These are phyloP conservation scores for Pantherophis guttatus DNA, from an alignment of 2,113 vertebrate genomes.

Conservation along the genomic window DNA sequence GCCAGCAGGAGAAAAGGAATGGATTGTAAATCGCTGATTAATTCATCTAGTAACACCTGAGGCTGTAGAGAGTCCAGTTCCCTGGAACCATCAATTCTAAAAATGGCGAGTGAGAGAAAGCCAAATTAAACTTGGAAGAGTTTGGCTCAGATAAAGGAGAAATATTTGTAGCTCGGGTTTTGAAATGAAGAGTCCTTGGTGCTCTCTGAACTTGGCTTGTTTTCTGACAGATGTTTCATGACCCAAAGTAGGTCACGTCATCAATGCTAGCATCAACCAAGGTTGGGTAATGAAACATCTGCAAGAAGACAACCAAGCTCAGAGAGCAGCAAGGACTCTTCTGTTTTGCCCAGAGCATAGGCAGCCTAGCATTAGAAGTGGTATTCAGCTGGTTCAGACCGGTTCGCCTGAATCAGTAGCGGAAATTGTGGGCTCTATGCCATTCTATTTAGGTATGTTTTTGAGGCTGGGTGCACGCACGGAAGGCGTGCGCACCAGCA, in stretches of 20 bases:
- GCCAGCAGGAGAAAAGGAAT: neutral
- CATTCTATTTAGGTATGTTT: no score
- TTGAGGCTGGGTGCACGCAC: no score
- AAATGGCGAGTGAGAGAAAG: neutral
- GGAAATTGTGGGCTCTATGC: no score
- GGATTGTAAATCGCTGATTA: slow-evolving; percentile 6
- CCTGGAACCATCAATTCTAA: neutral
- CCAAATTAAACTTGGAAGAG: neutral
- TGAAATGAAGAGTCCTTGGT: neutral
- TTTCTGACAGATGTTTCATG: neutral
- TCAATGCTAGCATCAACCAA: no score
- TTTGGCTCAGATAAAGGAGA: neutral
- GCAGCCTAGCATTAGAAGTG: neutral
- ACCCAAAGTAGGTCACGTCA: neutral
- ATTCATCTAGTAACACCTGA: neutral
- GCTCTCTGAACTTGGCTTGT: neutral
- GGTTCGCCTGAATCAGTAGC: no score
- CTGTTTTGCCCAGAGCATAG: neutral
- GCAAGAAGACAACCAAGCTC: neutral
- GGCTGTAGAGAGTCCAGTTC: neutral
- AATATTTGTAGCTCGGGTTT: neutral
- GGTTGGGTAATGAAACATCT: neutral
- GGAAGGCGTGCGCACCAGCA: no score
- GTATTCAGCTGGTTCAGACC: no score
- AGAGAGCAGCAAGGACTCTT: no score